phyloP scores from a whole-genome alignment of 1,140 invertebrate genomes.

The Formica exsecta region DNA sequence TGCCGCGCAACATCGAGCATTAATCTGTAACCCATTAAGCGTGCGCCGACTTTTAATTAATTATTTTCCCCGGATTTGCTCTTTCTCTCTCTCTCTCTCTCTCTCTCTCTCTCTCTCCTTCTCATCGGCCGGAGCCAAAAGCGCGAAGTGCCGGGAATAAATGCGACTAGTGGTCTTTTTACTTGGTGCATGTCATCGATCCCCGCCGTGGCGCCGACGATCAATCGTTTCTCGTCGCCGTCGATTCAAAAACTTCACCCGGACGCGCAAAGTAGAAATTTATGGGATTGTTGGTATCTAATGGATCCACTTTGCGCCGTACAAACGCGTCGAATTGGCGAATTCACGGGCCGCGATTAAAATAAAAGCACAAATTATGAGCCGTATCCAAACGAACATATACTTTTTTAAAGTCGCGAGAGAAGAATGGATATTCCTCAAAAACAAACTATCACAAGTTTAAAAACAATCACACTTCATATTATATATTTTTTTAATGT shows the following conservation, averaged over 20 bases:
- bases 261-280: conserved; percentile 54
- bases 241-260: conserved; percentile 47
- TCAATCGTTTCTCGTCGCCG: conserved; percentile 51
- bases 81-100: background rate
- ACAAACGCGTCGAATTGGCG: conserved; percentile 32
- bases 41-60: conserved; percentile 81
- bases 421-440: background rate
- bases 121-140: conserved; percentile 46
- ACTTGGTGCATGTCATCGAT: conserved; percentile 52
- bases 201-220: conserved; percentile 47
- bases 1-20: conserved; percentile 77
- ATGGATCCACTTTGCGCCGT: conserved; percentile 51
- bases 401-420: background rate
- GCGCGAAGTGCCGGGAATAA: conserved; percentile 57
- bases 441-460: too few relatives aligned
- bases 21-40: conserved; percentile 82
- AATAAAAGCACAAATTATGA: conserved; percentile 17
- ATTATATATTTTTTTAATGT: background rate
- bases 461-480: background rate
- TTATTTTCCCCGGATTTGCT: conserved; percentile 72
- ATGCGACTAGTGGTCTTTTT: conserved; percentile 39
- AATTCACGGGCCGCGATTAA: conserved; percentile 25
- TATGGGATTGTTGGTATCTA: conserved; percentile 38
- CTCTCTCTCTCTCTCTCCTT: background rate
- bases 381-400: background rate